Conservation (phyloP, 2,113 vertebrate species). For the Sinocyclocheilus rhinocerous region DNA sequence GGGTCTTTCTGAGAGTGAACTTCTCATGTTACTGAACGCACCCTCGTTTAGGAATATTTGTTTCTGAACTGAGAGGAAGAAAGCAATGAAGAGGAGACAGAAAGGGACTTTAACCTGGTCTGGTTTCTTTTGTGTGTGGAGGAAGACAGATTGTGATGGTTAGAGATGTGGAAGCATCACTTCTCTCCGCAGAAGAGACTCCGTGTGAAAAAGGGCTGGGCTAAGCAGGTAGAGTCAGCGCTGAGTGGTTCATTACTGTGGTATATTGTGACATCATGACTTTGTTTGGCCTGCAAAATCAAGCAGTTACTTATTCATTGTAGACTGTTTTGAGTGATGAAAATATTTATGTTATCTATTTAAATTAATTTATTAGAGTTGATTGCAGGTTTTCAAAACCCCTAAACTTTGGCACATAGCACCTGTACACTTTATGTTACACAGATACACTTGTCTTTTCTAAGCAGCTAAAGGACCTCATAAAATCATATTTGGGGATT, state of each 20-base stretch:
- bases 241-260: slow-evolving; percentile 8
- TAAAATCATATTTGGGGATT: background rate
- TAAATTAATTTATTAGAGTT: background rate
- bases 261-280: background rate
- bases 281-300: background rate
- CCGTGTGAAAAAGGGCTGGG: slow-evolving; percentile 10
- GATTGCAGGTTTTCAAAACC: background rate
- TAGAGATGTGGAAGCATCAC: slow-evolving; percentile 43
- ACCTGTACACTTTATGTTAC: background rate
- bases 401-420: background rate
- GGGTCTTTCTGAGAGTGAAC: slow-evolving; percentile 30
- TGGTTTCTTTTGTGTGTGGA: background rate
- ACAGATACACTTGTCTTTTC: background rate
- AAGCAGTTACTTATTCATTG: background rate
- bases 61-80: background rate
- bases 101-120: background rate
- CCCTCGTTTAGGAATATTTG: slow-evolving; percentile 38
- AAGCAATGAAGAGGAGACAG: background rate
- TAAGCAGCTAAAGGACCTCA: background rate
- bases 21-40: slow-evolving; percentile 58
- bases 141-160: background rate
- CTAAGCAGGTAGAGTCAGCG: slow-evolving; percentile 25
- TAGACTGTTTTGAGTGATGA: background rate
- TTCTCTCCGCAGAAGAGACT: slow-evolving; percentile 46
- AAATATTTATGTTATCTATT: background rate